phyloP scores from a whole-genome alignment of 1,140 invertebrate genomes.

The Pogonus chalceus region DNA sequence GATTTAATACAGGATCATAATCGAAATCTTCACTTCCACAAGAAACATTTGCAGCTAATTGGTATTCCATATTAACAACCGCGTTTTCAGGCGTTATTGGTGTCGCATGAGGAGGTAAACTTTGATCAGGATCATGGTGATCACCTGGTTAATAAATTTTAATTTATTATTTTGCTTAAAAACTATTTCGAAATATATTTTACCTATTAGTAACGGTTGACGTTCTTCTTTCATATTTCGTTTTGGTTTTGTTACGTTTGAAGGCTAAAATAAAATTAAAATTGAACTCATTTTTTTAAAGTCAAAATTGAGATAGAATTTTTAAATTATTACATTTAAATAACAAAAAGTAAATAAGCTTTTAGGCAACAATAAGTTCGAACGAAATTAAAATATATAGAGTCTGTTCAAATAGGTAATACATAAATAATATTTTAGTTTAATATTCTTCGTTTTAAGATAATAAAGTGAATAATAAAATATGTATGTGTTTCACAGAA shows the following conservation, averaged over 20 bases:
- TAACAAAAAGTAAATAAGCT: too few relatives aligned
- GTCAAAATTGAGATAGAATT: too few relatives aligned
- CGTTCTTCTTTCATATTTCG: conserved; percentile 36
- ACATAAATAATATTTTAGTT: too few relatives aligned
- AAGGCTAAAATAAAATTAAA: not conserved
- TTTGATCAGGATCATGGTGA: not conserved
- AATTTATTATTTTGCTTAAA: conserved; percentile 22
- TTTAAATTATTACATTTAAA: too few relatives aligned
- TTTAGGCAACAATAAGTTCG: too few relatives aligned
- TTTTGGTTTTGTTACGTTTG: conserved; percentile 7
- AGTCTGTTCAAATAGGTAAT: too few relatives aligned
- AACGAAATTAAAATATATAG: too few relatives aligned
- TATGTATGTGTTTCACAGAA: too few relatives aligned
- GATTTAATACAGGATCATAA: conserved; percentile 48
- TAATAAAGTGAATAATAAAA: too few relatives aligned
- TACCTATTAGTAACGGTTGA: conserved; percentile 34
- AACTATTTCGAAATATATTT: conserved; percentile 14
- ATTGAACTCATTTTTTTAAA: too few relatives aligned
- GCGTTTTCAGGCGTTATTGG: conserved; percentile 35
- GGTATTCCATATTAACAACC: conserved; percentile 32
- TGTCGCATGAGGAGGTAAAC: conserved; percentile 22
- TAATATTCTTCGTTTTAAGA: too few relatives aligned
- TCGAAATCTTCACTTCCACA: conserved; percentile 17
- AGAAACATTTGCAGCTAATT: conserved; percentile 21
- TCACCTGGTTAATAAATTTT: conserved; percentile 2